Evolutionary conservation across 2,888 invertebrate species (phyloP).

Genomic region (Drosophila limbata): DNA sequence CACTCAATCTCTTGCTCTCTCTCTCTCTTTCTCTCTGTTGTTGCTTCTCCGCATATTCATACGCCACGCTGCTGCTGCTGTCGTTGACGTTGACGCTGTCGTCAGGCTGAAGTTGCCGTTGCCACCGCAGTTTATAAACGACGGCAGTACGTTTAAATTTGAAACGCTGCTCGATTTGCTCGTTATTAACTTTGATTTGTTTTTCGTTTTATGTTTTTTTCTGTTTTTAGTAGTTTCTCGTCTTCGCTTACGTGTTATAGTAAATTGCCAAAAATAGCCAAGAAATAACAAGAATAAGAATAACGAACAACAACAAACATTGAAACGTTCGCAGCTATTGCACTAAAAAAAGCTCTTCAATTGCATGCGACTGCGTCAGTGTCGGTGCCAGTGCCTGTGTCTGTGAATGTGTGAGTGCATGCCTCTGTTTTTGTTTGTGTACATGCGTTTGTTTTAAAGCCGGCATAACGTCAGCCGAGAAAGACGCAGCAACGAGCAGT

Average conservation of each 20-base stretch:
- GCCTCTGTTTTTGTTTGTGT: constrained; percentile 25
- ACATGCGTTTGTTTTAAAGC: constrained; percentile 36
- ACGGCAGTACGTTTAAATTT: constrained; percentile 32
- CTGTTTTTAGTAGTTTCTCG: constrained; percentile 16
- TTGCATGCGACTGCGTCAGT: constrained; percentile 48
- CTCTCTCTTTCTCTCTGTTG: background rate
- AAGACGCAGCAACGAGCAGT: constrained; percentile 15
- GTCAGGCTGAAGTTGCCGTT: constrained; percentile 18
- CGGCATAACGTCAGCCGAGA: constrained; percentile 44
- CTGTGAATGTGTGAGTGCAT: constrained; percentile 14
- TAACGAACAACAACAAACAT: constrained; percentile 21
- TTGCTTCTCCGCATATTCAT: constrained; percentile 7
- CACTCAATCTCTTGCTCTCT: constrained; percentile 1
- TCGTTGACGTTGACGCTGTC: constrained; percentile 12
- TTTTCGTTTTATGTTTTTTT: constrained; percentile 16
- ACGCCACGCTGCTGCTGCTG: constrained; percentile 16
- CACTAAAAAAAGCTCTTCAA: constrained; percentile 17
- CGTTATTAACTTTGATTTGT: constrained; percentile 23
- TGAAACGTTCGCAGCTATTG: constrained; percentile 36
- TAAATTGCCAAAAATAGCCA: constrained; percentile 50
- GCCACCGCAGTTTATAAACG: constrained; percentile 25
- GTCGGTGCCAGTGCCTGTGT: constrained; percentile 13
- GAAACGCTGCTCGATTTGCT: constrained; percentile 30
- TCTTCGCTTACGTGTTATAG: constrained; percentile 39
- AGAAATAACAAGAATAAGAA: constrained; percentile 24